Evolutionary conservation across 2,113 vertebrate species (phyloP).

Genomic region (Marmota monax): DNA sequence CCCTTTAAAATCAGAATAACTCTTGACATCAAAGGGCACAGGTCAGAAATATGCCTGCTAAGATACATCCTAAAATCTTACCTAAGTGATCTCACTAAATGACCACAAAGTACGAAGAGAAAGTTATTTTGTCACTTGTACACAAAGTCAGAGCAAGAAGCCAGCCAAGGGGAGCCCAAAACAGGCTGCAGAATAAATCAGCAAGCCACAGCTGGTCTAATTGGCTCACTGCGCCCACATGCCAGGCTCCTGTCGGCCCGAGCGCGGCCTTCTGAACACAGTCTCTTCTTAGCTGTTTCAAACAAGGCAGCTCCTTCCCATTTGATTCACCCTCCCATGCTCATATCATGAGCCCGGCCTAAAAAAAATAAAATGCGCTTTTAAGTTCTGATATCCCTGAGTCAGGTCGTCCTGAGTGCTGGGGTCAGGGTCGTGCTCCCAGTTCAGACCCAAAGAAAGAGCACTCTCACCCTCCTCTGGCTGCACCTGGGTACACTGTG

Average conservation of each 20-base stretch:
- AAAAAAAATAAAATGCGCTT: neutral
- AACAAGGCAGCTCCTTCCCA: neutral
- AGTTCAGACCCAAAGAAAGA: neutral
- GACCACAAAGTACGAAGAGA: neutral
- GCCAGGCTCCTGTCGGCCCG: neutral
- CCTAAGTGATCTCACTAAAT: neutral
- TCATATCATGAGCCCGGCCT: neutral
- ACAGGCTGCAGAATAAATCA: neutral
- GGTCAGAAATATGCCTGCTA: neutral
- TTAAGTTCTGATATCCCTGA: neutral
- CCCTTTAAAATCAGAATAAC: conserved; percentile 13
- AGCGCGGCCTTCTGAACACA: neutral
- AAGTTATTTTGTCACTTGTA: neutral
- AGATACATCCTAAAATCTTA: neutral
- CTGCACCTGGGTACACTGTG: neutral
- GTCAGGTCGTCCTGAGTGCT: neutral
- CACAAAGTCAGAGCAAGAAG: conserved; percentile 37
- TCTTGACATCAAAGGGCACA: neutral
- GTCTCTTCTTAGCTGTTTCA: neutral
- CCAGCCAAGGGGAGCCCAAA: neutral
- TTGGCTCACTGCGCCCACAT: neutral
- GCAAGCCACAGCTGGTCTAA: neutral
- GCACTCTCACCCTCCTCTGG: neutral
- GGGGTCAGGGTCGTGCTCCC: neutral
- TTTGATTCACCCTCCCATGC: neutral